phyloP scores from a whole-genome alignment of 1,140 invertebrate genomes.

The Eriosoma lanigerum region DNA sequence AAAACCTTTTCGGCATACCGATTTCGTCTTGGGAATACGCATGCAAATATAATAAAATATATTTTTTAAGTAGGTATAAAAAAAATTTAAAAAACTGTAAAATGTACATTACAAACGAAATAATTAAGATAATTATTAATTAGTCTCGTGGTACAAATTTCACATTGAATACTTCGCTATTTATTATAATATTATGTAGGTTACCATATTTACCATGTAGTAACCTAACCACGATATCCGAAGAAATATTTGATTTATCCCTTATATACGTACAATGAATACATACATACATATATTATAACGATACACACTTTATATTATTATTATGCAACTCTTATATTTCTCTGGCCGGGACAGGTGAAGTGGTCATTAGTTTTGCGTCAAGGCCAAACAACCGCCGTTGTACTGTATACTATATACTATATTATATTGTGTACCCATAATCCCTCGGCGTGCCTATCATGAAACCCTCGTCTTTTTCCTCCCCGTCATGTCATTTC shows the following conservation, averaged over 20 bases:
- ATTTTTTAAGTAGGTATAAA: too few relatives aligned
- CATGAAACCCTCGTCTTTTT: constrained; percentile 1
- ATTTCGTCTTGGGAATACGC: too few relatives aligned
- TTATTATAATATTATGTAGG: background rate
- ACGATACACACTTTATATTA: constrained; percentile 5
- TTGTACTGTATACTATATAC: background rate
- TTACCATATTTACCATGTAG: too few relatives aligned
- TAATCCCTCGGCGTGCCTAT: constrained; percentile 18
- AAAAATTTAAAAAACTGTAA: too few relatives aligned
- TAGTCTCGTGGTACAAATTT: too few relatives aligned
- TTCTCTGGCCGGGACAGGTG: constrained; percentile 38
- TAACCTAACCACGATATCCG: too few relatives aligned
- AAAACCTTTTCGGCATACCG: too few relatives aligned
- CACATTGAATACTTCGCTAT: background rate
- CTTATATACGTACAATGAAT: background rate
- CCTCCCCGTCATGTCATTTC: background rate
- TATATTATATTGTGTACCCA: too few relatives aligned
- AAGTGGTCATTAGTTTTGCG: constrained; percentile 46
- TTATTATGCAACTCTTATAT: constrained; percentile 41
- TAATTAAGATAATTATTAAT: too few relatives aligned
- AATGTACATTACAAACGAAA: too few relatives aligned
- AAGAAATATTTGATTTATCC: constrained; percentile 36
- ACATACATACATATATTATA: background rate
- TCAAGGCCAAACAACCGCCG: background rate
- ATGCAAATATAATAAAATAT: too few relatives aligned